Evolutionary conservation across 2,797 vertebrate genomes (phyloP).

Genomic region (Thalassophryne amazonica): DNA sequence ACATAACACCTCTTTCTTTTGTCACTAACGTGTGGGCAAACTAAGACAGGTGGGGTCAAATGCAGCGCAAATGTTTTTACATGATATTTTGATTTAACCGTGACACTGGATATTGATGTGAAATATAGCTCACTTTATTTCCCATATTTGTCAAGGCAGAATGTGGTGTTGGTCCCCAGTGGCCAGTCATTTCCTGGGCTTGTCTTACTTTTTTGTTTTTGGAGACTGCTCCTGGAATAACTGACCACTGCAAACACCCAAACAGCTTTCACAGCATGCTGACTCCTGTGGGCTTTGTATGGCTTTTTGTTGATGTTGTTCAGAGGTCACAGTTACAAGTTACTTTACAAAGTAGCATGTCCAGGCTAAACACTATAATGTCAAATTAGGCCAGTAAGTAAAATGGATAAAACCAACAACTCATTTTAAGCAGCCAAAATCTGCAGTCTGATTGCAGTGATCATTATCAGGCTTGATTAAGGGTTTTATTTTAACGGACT

Average conservation of each 20-base stretch:
- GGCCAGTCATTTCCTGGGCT: slow-evolving; percentile 39
- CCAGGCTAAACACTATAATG: no score
- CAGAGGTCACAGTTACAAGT: slow-evolving; percentile 19
- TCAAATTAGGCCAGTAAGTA: no score
- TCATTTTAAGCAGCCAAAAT: no score
- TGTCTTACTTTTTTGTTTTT: slow-evolving; percentile 15
- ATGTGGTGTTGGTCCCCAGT: slow-evolving; percentile 29
- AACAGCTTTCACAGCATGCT: slow-evolving; percentile 35
- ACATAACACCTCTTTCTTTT: slow-evolving; percentile 65
- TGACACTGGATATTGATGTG: slow-evolving; percentile 49
- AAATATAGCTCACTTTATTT: slow-evolving; percentile 40
- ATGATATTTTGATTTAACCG: slow-evolving; percentile 48
- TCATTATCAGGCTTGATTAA: no score
- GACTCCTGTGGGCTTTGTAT: slow-evolving; percentile 32
- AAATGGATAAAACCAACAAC: no score
- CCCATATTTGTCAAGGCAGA: slow-evolving; percentile 42
- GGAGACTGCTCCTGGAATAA: slow-evolving; percentile 41
- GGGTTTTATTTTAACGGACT: no score
- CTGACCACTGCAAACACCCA: slow-evolving; percentile 48
- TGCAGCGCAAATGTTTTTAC: slow-evolving; percentile 52
- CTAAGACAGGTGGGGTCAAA: slow-evolving; percentile 52
- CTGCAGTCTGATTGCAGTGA: no score
- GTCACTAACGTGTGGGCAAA: slow-evolving; percentile 51
- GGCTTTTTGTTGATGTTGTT: slow-evolving; percentile 35
- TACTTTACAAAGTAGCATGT: no score